Evolutionary conservation across 2,113 vertebrate genomes (phyloP).

Genomic region (Pelecanoides urinatrix): DNA sequence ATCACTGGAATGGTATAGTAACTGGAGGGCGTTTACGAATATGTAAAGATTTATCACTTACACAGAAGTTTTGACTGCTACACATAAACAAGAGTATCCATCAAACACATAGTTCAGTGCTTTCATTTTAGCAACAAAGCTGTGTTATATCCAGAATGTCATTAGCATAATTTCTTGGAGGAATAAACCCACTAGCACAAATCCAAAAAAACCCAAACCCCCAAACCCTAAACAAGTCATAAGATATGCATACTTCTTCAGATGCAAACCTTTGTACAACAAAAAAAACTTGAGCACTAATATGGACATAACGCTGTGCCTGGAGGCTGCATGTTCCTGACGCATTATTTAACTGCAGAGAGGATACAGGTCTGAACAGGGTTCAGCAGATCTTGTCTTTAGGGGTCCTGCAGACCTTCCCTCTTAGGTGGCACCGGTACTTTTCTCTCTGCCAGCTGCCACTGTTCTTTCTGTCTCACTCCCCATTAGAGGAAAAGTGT

Average conservation of each 20-base stretch:
- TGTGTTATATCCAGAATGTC: neutral
- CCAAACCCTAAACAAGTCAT: neutral
- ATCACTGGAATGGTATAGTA: neutral
- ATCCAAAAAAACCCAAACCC: neutral
- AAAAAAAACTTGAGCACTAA: neutral
- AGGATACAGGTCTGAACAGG: neutral
- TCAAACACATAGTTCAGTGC: neutral
- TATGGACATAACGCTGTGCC: neutral
- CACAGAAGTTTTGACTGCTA: neutral
- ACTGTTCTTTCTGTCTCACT: neutral
- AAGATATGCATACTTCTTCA: neutral
- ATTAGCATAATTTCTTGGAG: neutral
- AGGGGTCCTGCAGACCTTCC: neutral
- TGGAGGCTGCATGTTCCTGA: neutral
- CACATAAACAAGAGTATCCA: neutral
- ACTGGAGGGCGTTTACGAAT: neutral
- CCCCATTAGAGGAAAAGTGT: rapidly evolving
- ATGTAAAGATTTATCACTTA: neutral
- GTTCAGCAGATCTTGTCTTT: neutral
- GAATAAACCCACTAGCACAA: neutral
- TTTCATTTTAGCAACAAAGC: neutral
- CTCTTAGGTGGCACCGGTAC: neutral
- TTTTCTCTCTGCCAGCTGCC: neutral
- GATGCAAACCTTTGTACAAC: neutral
- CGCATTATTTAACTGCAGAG: neutral